These are phyloP conservation scores for Drosophila azteca DNA, from an alignment of 1,140 invertebrate species.

Conservation along the genomic window DNA sequence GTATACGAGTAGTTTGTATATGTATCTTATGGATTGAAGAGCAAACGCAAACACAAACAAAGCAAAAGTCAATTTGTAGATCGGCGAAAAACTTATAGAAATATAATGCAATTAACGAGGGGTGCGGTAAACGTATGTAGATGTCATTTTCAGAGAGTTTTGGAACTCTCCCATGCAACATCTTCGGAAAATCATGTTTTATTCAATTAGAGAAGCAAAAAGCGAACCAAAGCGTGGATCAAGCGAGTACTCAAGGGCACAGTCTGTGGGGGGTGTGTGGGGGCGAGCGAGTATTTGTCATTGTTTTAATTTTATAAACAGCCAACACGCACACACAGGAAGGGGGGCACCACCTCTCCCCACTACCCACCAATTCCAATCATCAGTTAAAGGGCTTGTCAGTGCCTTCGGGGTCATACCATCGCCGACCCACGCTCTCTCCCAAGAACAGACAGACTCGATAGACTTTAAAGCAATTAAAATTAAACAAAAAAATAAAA, in stretches of 20 bases:
- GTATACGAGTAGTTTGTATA: no score
- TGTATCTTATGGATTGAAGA: constrained; percentile 35
- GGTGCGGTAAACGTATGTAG: no score
- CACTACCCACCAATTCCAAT: constrained; percentile 10
- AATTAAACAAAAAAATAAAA: no score
- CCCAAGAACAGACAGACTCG: constrained; percentile 12
- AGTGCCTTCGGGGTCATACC: constrained; percentile 7
- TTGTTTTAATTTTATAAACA: constrained; percentile 24
- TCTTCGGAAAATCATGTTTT: constrained; percentile 9
- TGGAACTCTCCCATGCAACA: neutral
- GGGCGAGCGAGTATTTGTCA: constrained; percentile 26
- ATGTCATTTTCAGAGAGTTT: no score
- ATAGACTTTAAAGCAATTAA: constrained; percentile 8
- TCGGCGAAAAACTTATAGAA: constrained; percentile 12
- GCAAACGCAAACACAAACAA: constrained; percentile 45
- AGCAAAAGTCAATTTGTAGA: constrained; percentile 50
- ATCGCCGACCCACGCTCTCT: constrained; percentile 22
- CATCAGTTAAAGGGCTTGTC: constrained; percentile 40
- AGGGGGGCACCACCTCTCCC: neutral
- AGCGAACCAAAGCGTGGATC: neutral
- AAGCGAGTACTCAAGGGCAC: neutral
- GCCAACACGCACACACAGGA: neutral
- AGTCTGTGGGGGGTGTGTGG: neutral
- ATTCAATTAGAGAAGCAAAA: constrained; percentile 36
- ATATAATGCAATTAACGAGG: no score